Conservation (phyloP, 2,113 vertebrate species). For the Gracilinanus agilis region DNA sequence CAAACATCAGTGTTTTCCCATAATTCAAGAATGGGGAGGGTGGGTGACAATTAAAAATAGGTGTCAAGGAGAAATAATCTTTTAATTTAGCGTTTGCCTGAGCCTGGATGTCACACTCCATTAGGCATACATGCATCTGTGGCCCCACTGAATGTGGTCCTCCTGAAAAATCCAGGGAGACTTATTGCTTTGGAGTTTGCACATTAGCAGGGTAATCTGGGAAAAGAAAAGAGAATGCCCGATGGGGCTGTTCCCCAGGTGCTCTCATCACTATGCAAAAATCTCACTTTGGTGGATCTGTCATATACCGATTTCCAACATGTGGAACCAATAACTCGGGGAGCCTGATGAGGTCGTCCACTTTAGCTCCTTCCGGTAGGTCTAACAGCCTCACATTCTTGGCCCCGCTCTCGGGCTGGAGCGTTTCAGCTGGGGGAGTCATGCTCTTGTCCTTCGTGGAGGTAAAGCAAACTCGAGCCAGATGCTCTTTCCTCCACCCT, state of each 20-base stretch:
- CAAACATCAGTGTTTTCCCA: neutral
- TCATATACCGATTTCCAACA: neutral
- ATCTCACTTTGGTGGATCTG: neutral
- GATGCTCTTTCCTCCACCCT: neutral
- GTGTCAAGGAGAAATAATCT: slow-evolving; percentile 4
- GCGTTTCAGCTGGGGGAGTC: neutral
- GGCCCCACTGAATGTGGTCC: neutral
- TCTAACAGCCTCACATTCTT: neutral
- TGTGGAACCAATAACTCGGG: neutral
- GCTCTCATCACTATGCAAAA: neutral
- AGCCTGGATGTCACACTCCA: neutral
- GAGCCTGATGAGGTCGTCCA: neutral
- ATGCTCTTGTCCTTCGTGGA: neutral
- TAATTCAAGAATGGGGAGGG: neutral
- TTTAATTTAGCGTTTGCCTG: neutral
- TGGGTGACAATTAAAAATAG: slow-evolving; percentile 8
- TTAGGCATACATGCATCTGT: slow-evolving; percentile 9
- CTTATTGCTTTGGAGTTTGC: slow-evolving; percentile 4
- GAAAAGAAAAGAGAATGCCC: neutral
- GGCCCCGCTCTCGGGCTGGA: neutral
- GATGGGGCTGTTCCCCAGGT: neutral
- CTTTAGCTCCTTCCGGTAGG: neutral
- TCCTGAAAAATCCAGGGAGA: neutral
- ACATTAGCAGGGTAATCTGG: neutral
- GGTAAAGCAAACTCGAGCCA: neutral